Evolutionary conservation across 2,113 vertebrate species (phyloP), one percentile per base, ranked within the genome.

Genomic region (human): DNA sequence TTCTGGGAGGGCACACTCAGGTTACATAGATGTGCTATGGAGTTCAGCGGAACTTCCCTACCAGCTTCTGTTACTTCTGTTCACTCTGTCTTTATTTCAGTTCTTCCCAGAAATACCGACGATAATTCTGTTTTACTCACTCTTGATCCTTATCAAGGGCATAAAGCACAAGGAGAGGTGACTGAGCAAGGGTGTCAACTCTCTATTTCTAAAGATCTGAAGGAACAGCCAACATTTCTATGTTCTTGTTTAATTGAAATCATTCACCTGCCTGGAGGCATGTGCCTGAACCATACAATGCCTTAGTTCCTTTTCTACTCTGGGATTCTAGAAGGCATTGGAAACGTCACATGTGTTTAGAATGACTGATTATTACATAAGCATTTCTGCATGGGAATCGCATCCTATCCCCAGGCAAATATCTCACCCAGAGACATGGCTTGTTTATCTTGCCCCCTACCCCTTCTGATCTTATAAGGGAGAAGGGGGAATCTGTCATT

Each of bases 321-420:
- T 32, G 61, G 61, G 30, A 93, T 78, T 94, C 72, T 79, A 85
- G 45, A 94, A 92, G 79, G 61, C 40, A 59, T 8, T 75, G 96
- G 86, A 97, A 94, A 68, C 18, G 68, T 93, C 91, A 72, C 25
- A 93, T 50, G 10, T 83, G 23, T 68, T 97, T 75, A 45, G 43
- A 94, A 13, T 32, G 20, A 48, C 50, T 66, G 5, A 55, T 76
- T 55, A 78, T 86, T 48, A 86, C 38, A 52, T 38, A 89, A 93
- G 32, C 85, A 96, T 82, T 94, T 96, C 86, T 93, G 40, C 55
- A 84, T 72, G 84, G n/a, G 81, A 81, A 61, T 93, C 85, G 43
- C n/a, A 45, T 83, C 80, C 8, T 68, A 76, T 72, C 73, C 59
- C 35, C 70, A 59, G 52, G 92, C 64, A 93, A 73, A 25, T 90